These are phyloP conservation scores for Asarcornis scutulata DNA, from an alignment of 2,113 vertebrate genomes.

Conservation along the genomic window DNA sequence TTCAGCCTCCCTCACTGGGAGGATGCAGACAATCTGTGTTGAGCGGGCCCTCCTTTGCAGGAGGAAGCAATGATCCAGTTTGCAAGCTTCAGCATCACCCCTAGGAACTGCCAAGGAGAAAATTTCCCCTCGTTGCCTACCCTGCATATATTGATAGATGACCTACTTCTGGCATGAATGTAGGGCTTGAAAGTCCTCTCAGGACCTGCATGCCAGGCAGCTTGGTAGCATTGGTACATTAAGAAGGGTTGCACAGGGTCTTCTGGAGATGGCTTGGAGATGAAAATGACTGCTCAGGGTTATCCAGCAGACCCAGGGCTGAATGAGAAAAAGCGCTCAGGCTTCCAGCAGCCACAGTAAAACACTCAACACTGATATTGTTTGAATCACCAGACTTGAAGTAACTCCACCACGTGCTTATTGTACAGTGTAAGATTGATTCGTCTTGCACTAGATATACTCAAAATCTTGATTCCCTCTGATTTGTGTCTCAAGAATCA, in stretches of 20 bases:
- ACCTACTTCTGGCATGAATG: background rate
- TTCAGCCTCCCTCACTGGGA: background rate
- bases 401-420: too few relatives aligned
- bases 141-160: too few relatives aligned
- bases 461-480: background rate
- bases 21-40: too few relatives aligned
- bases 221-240: background rate
- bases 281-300: background rate
- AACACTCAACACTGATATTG: background rate
- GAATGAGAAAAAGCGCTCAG: background rate
- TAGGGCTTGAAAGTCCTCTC: background rate
- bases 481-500: background rate
- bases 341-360: background rate
- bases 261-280: background rate
- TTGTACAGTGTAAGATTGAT: rapidly evolving
- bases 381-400: background rate
- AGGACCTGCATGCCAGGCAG: rapidly evolving
- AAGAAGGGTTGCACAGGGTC: background rate
- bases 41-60: too few relatives aligned
- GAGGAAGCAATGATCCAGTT: background rate
- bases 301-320: background rate
- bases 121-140: background rate
- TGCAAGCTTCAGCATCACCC: background rate
- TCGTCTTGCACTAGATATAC: rapidly evolving
- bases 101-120: background rate